Conservation (phyloP, 2,113 vertebrate genomes). For the Atherinomorus stipes region DNA sequence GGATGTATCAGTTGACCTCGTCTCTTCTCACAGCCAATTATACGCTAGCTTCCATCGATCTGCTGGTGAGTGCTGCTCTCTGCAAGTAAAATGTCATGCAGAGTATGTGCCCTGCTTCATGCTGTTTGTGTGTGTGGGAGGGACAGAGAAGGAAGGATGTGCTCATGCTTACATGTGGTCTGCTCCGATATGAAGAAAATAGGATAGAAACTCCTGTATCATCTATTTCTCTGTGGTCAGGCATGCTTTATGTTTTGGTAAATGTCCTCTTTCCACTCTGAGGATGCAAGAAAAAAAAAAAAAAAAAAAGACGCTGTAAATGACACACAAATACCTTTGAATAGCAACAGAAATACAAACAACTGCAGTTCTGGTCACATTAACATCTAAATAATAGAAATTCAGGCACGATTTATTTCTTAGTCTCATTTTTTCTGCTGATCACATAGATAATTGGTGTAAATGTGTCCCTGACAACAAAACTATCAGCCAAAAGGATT, state of each 20-base stretch:
- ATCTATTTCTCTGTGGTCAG: conserved; percentile 66
- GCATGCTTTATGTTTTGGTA: conserved; percentile 60
- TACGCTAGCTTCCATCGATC: conserved; percentile 89
- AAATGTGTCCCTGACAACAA: background rate
- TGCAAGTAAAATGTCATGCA: conserved; percentile 62
- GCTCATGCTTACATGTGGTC: conserved; percentile 32
- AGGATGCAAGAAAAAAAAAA: conserved; percentile 9
- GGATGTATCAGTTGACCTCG: conserved; percentile 93
- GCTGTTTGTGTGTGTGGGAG: conserved; percentile 18
- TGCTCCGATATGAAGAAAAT: conserved; percentile 40
- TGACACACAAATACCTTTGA: background rate
- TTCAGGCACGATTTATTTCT: background rate
- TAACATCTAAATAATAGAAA: background rate
- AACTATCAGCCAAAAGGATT: too few relatives aligned
- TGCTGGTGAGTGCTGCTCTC: conserved; percentile 87
- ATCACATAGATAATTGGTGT: background rate
- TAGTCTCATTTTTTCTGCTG: background rate
- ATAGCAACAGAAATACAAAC: background rate
- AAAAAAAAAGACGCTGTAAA: background rate
- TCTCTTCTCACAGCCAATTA: conserved; percentile 93
- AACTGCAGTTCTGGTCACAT: background rate
- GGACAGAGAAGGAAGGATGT: conserved; percentile 15
- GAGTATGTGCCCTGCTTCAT: conserved; percentile 28
- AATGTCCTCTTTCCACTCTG: conserved; percentile 39
- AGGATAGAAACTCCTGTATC: conserved; percentile 47